Percentiles rank a stretch among this genome's conserved stretches.
Evolutionary conservation across 2,113 vertebrate species (phyloP).

Genomic region (Edolisoma coerulescens): DNA sequence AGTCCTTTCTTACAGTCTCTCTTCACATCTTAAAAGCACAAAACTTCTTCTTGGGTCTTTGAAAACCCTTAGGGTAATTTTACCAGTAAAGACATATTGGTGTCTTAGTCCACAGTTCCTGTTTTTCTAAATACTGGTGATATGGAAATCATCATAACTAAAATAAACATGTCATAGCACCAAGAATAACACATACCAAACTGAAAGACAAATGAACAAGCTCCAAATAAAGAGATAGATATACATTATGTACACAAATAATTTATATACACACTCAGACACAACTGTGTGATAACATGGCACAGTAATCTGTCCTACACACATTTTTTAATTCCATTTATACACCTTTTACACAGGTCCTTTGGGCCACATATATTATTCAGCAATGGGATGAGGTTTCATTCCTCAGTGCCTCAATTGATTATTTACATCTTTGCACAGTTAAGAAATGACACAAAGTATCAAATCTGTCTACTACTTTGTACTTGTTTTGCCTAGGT

Average conservation of each 20-base stretch:
- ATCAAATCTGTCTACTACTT: not conserved
- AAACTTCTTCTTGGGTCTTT: not conserved
- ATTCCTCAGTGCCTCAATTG: not conserved
- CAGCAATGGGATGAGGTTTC: not conserved
- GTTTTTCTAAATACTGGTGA: not conserved
- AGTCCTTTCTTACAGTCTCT: not conserved
- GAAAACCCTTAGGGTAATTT: not conserved
- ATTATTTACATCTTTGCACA: not conserved
- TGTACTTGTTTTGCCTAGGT: not conserved
- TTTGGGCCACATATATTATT: not conserved
- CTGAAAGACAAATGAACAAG: not conserved
- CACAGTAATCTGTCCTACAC: not conserved
- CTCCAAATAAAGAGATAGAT: not conserved
- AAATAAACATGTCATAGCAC: not conserved
- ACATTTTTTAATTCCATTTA: not conserved
- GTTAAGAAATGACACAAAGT: not conserved
- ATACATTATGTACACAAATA: not conserved
- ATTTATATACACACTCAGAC: not conserved
- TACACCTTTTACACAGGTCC: not conserved
- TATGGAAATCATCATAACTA: not conserved
- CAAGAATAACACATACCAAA: not conserved
- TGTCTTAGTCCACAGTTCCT: not conserved
- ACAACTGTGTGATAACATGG: not conserved
- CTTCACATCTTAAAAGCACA: not conserved
- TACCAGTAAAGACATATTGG: not conserved